A percentile compares a stretch with the other conserved stretches of the same genome.
Evolutionary conservation across 2,888 invertebrate genomes (phyloP).

Genomic region (Apotomis capreana): DNA sequence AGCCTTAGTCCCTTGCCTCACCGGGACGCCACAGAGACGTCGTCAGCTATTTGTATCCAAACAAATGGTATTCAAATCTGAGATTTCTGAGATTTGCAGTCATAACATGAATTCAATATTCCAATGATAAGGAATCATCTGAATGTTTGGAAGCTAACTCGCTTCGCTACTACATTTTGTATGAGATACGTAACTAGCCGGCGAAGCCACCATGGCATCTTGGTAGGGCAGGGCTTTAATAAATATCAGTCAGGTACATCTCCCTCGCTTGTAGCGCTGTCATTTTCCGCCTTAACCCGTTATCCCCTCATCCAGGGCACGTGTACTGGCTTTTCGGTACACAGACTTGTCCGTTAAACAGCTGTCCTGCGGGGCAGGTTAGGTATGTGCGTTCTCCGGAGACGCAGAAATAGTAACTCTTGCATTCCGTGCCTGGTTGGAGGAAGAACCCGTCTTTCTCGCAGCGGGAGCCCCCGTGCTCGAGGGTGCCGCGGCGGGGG

Average conservation of each 20-base stretch:
- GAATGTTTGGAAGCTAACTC: no score
- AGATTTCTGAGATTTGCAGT: no score
- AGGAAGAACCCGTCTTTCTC: conserved; percentile 82
- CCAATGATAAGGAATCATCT: no score
- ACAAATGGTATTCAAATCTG: no score
- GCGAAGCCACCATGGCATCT: no score
- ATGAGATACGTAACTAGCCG: no score
- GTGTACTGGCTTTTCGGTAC: conserved; percentile 72
- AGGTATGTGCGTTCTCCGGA: conserved; percentile 78
- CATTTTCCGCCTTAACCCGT: conserved; percentile 34
- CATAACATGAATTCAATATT: no score
- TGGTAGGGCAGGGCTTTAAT: conserved; percentile 22
- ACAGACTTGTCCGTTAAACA: conserved; percentile 85
- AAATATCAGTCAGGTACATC: conserved; percentile 65
- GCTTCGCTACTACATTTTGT: no score
- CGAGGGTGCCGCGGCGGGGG: conserved; percentile 54
- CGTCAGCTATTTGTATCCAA: no score
- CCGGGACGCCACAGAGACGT: no score
- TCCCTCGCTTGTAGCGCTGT: conserved; percentile 42
- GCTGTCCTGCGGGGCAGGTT: conserved; percentile 71
- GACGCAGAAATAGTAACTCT: conserved; percentile 83
- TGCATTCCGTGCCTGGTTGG: conserved; percentile 77
- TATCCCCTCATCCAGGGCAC: conserved; percentile 72
- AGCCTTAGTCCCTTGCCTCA: conserved; percentile 49
- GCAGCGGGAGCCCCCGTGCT: conserved; percentile 63